phyloP scores from a whole-genome alignment of 2,113 vertebrate species.

The Felis catus region F.catus_Fca126_mat1.0 CM031421.1:98842001-98842500 shows the following conservation, averaged over 20 bases:
- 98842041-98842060: slow-evolving; percentile 98
- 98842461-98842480: not conserved
- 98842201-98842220: slow-evolving; percentile 35
- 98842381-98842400: slow-evolving; percentile 32
- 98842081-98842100: slow-evolving; percentile 98
- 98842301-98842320: slow-evolving; percentile 46
- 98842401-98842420: not conserved
- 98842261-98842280: slow-evolving; percentile 37
- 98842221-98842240: not conserved
- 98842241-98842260: not conserved
- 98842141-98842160: slow-evolving; percentile 98
- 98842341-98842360: not conserved
- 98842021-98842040: slow-evolving; percentile 97
- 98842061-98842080: slow-evolving; percentile 96
- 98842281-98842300: slow-evolving; percentile 6
- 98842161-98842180: slow-evolving; percentile 78
- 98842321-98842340: slow-evolving; percentile 25
- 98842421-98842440: not conserved
- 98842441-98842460: not conserved
- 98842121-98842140: slow-evolving; percentile 96
- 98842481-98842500: not conserved
- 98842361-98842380: slow-evolving; percentile 7
- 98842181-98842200: slow-evolving; percentile 45
- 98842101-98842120: slow-evolving; percentile 96
- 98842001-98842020: slow-evolving; percentile 97